Evolutionary conservation across 2,797 vertebrate species (phyloP).

Genomic region (Distichodus sexfasciatus): DNA sequence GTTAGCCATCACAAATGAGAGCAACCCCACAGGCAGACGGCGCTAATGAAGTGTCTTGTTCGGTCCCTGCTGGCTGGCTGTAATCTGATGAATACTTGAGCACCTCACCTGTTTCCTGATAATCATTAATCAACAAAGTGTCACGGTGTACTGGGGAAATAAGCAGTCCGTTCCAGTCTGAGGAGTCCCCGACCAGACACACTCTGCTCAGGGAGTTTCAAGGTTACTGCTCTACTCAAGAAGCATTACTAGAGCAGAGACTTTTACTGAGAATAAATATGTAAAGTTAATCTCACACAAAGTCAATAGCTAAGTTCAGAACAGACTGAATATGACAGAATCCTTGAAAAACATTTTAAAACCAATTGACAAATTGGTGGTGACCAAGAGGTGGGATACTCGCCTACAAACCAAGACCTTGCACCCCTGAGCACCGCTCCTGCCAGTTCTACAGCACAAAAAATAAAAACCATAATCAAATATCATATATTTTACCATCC

Average conservation of each 20-base stretch:
- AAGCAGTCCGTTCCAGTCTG: slow-evolving; percentile 12
- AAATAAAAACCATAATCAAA: too few species aligned
- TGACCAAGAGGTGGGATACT: too few species aligned
- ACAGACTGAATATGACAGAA: too few species aligned
- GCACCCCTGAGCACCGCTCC: too few species aligned
- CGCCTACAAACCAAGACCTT: too few species aligned
- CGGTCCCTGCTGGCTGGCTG: slow-evolving; percentile 43
- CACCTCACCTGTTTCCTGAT: slow-evolving; percentile 44
- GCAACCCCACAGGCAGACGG: slow-evolving; percentile 47
- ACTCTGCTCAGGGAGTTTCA: slow-evolving; percentile 4
- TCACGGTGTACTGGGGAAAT: slow-evolving; percentile 34
- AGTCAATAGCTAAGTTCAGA: background rate
- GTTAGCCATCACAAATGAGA: slow-evolving; percentile 56
- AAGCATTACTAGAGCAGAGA: background rate
- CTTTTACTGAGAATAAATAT: too few species aligned
- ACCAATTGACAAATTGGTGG: too few species aligned
- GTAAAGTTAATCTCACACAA: background rate
- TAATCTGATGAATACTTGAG: slow-evolving; percentile 54
- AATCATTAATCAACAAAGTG: slow-evolving; percentile 51
- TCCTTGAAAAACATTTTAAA: too few species aligned
- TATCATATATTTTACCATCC: too few species aligned
- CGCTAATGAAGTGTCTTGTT: slow-evolving; percentile 62
- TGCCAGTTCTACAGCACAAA: too few species aligned
- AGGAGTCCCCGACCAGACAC: slow-evolving; percentile 10
- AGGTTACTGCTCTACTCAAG: background rate